These are phyloP conservation scores for Emydocephalus ijimae DNA, from an alignment of 2,113 vertebrate genomes.

Conservation along the genomic window DNA sequence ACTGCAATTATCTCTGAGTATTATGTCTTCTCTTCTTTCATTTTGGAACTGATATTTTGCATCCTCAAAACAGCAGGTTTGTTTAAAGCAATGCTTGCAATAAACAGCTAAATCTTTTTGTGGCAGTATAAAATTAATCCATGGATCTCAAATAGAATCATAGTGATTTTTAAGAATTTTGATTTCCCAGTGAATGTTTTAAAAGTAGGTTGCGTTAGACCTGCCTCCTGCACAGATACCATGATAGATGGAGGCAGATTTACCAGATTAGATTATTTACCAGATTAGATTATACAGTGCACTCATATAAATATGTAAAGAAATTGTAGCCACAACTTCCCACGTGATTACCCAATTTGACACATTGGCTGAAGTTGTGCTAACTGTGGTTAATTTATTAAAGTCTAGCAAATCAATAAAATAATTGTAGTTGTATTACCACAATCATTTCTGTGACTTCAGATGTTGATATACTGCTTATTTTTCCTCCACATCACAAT, in stretches of 20 bases:
- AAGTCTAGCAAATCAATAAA: not conserved
- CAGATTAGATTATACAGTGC: no score
- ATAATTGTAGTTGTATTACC: not conserved
- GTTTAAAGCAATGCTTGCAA: slow-evolving; percentile 3
- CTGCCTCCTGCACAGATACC: not conserved
- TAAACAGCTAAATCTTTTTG: not conserved
- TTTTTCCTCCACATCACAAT: not conserved
- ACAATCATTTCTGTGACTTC: not conserved
- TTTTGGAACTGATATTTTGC: slow-evolving; percentile 1
- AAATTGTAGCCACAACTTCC: not conserved
- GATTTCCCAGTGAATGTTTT: not conserved
- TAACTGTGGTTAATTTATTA: not conserved
- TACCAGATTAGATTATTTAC: no score
- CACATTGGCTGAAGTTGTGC: not conserved
- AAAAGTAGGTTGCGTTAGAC: not conserved
- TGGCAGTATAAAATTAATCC: slow-evolving; percentile 6
- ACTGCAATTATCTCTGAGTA: not conserved
- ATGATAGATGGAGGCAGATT: not conserved
- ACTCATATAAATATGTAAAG: not conserved
- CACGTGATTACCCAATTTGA: not conserved
- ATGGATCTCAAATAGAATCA: not conserved
- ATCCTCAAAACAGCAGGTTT: not conserved
- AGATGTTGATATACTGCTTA: not conserved
- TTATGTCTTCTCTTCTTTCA: not conserved
- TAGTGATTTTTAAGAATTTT: not conserved